Evolutionary conservation across 2,797 vertebrate genomes (phyloP).

Genomic region (Smutsia gigantea): DNA sequence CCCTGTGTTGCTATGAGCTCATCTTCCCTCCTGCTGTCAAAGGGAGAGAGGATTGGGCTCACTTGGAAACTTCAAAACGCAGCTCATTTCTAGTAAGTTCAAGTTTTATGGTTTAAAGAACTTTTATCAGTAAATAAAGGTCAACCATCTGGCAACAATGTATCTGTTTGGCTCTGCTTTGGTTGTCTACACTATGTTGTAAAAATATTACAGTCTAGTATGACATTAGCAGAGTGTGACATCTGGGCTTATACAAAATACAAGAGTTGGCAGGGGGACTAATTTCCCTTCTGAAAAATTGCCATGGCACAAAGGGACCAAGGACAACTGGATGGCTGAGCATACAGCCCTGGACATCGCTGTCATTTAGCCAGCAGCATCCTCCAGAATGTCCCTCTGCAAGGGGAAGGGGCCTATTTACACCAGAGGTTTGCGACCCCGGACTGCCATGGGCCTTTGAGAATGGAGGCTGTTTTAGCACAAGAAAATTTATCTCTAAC

Average conservation of each 20-base stretch:
- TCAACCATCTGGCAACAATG: conserved; percentile 86
- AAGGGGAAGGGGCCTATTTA: not conserved
- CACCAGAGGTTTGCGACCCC: not conserved
- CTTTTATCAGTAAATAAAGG: conserved; percentile 85
- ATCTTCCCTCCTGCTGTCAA: not conserved
- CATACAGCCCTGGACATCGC: not conserved
- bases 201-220: conserved; percentile 84
- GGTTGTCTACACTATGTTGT: conserved; percentile 84
- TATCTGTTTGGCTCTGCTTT: conserved; percentile 82
- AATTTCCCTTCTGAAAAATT: conserved; percentile 79
- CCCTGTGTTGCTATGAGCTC: not conserved
- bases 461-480: conserved; percentile 52
- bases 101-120: conserved; percentile 81
- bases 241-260: conserved; percentile 84
- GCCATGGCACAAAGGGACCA: conserved; percentile 45
- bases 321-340: not conserved
- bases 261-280: conserved; percentile 76
- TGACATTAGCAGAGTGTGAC: conserved; percentile 83
- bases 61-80: conserved; percentile 57
- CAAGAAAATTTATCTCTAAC: conserved; percentile 38
- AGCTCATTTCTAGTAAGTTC: conserved; percentile 74
- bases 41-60: not conserved
- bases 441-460: conserved; percentile 11
- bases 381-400: not conserved
- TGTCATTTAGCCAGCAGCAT: conserved; percentile 11